A percentile compares a stretch with the other conserved stretches of the same genome.
These are phyloP conservation scores for Mechanitis messenoides DNA, from an alignment of 2,888 invertebrate species.

Conservation along the genomic window DNA sequence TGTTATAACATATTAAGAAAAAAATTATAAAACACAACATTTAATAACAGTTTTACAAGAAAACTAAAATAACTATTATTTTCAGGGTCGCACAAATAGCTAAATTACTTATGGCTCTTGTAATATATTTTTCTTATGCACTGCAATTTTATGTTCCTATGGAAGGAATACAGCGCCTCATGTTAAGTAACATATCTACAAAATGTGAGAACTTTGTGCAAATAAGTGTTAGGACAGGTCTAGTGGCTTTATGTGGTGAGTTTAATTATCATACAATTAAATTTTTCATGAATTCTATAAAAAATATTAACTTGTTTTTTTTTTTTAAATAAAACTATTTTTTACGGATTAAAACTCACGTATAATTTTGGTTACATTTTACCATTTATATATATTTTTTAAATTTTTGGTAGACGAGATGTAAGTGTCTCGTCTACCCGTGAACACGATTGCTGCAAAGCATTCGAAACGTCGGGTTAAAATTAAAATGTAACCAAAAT, in stretches of 20 bases:
- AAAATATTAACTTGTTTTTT: not conserved
- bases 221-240: constrained; percentile 61
- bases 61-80: constrained; percentile 7
- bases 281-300: not conserved
- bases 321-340: not conserved
- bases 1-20: no score
- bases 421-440: no score
- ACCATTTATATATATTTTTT: no score
- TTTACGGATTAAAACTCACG: no score
- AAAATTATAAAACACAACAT: no score
- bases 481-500: no score
- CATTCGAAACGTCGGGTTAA: no score
- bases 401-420: no score
- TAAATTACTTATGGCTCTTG: constrained; percentile 65
- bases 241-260: constrained; percentile 62
- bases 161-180: constrained; percentile 62
- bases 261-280: not conserved
- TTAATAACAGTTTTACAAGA: not conserved
- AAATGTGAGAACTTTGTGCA: constrained; percentile 70
- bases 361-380: no score
- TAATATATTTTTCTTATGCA: constrained; percentile 92
- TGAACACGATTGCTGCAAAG: no score
- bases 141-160: constrained; percentile 95
- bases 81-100: constrained; percentile 84
- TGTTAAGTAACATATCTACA: constrained; percentile 63